Conservation (phyloP, 2,888 invertebrate genomes). For the Rotaria socialis region DNA sequence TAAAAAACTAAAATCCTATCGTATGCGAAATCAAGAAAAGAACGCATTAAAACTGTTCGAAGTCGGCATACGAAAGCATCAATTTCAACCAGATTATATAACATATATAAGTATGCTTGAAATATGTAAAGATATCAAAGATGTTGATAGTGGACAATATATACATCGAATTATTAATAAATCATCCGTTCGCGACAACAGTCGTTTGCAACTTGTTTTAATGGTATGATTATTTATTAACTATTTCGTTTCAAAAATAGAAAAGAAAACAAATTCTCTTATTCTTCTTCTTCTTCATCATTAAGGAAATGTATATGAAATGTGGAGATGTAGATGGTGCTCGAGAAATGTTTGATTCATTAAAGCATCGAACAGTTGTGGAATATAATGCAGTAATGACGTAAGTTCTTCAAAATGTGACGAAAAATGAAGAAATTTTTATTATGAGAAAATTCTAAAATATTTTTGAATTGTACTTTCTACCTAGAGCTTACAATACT, state of each 20-base stretch:
- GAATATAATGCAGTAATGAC: neutral
- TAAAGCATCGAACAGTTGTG: neutral
- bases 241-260: no score
- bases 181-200: neutral
- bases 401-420: neutral
- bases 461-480: neutral
- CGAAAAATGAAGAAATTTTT: no score
- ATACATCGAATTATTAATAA: neutral
- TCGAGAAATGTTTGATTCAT: neutral
- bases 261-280: neutral
- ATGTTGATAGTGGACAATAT: neutral
- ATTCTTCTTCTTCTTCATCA: neutral
- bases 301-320: neutral
- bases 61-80: neutral
- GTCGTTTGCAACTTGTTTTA: neutral
- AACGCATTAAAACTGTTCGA: neutral
- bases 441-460: no score
- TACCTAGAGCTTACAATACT: neutral
- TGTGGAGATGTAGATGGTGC: neutral
- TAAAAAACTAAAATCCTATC: neutral
- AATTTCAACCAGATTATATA: constrained; percentile 1
- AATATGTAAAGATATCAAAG: neutral
- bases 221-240: neutral
- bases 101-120: neutral
- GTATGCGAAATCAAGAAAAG: neutral